phyloP scores from a whole-genome alignment of 2,797 vertebrate genomes.

The Chelon labrosus region DNA sequence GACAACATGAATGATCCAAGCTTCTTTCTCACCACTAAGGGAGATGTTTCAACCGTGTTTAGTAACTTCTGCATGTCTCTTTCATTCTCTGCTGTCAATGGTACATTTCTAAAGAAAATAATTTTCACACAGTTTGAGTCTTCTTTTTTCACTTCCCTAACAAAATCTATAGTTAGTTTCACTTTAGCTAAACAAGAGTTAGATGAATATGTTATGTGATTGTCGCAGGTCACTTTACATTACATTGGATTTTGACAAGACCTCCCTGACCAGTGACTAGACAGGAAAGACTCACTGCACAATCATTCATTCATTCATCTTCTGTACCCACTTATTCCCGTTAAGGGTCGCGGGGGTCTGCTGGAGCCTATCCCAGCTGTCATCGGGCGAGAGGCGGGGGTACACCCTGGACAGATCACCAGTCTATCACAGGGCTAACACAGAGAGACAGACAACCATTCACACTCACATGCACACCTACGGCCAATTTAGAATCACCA shows the following conservation, averaged over 20 bases:
- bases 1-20: neutral
- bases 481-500: no score
- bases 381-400: no score
- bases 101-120: neutral
- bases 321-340: no score
- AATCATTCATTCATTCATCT: no score
- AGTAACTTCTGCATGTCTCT: neutral
- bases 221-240: neutral
- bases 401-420: no score
- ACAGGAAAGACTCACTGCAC: neutral
- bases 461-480: no score
- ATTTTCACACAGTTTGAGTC: neutral
- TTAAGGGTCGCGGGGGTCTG: no score
- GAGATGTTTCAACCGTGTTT: neutral
- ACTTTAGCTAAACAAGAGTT: neutral
- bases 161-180: neutral
- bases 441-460: no score
- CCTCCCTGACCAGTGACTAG: neutral
- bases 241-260: neutral
- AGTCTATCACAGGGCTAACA: no score
- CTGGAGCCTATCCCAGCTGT: no score
- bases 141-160: slow-evolving; percentile 21
- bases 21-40: neutral
- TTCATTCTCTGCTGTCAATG: neutral
- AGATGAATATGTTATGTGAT: no score